Conservation (phyloP, 2,888 invertebrate species). For the Nesidiocoris tenuis region DNA sequence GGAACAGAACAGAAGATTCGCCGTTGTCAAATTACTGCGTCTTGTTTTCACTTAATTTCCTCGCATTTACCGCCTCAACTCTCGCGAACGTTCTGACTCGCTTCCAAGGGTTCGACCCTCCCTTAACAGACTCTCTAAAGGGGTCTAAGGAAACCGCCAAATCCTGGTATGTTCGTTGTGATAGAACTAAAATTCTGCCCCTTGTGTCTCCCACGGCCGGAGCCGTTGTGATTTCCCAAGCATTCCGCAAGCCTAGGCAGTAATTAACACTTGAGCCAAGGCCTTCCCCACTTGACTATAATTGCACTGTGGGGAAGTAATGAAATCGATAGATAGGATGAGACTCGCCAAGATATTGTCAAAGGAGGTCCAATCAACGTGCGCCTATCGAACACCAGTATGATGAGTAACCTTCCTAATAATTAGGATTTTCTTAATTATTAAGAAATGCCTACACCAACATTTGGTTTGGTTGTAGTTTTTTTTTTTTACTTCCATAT, state of each 20-base stretch:
- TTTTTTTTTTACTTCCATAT: too few species aligned
- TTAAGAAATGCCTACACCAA: too few species aligned
- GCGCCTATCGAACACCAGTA: too few species aligned
- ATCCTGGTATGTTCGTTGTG: neutral
- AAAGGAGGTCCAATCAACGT: too few species aligned
- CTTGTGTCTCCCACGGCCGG: neutral
- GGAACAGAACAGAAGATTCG: neutral
- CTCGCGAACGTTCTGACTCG: neutral
- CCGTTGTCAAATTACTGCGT: neutral
- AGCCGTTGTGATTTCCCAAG: neutral
- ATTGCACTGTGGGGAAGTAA: neutral
- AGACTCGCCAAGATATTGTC: neutral
- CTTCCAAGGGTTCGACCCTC: neutral
- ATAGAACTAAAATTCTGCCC: neutral
- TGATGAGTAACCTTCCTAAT: too few species aligned
- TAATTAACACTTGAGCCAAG: neutral
- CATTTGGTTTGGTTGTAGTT: too few species aligned
- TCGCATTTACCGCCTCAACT: neutral
- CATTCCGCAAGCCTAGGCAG: neutral
- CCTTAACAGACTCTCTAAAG: too few species aligned
- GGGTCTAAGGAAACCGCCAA: neutral
- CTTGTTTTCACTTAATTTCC: neutral
- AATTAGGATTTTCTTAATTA: too few species aligned
- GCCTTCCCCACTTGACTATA: neutral
- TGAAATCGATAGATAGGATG: neutral